Evolutionary conservation across 2,113 vertebrate genomes (phyloP).

Genomic region (Phalacrocorax pelagicus): DNA sequence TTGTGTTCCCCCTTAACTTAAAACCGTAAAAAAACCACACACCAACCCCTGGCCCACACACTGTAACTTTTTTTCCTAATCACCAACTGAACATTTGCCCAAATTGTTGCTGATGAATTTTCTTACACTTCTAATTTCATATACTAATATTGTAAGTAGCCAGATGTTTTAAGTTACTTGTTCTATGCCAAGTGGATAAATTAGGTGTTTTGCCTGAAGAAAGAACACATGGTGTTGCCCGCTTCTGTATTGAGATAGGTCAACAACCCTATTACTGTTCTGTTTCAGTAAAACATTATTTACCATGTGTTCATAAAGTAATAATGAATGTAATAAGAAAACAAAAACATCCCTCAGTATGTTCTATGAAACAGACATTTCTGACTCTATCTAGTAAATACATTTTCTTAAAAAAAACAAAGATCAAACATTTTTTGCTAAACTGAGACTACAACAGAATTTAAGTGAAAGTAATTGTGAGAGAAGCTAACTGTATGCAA

Average conservation of each 20-base stretch:
- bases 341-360: not conserved
- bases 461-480: not conserved
- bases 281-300: not conserved
- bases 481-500: not conserved
- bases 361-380: not conserved
- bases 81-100: not conserved
- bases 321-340: not conserved
- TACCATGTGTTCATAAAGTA: not conserved
- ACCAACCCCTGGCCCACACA: accelerated
- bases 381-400: not conserved
- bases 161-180: not conserved
- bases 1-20: not conserved
- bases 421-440: not conserved
- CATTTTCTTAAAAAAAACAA: not conserved
- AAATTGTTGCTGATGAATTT: not conserved
- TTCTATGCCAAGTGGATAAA: not conserved
- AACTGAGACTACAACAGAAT: not conserved
- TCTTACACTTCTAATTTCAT: not conserved
- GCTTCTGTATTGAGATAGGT: not conserved
- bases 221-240: not conserved
- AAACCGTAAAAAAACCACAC: not conserved
- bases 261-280: not conserved
- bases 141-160: not conserved
- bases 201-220: not conserved
- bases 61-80: not conserved